Percentiles rank a stretch among this genome's conserved stretches.
Conservation (phyloP, 2,797 vertebrate genomes). For the Oceanodroma leucorhoa region DNA sequence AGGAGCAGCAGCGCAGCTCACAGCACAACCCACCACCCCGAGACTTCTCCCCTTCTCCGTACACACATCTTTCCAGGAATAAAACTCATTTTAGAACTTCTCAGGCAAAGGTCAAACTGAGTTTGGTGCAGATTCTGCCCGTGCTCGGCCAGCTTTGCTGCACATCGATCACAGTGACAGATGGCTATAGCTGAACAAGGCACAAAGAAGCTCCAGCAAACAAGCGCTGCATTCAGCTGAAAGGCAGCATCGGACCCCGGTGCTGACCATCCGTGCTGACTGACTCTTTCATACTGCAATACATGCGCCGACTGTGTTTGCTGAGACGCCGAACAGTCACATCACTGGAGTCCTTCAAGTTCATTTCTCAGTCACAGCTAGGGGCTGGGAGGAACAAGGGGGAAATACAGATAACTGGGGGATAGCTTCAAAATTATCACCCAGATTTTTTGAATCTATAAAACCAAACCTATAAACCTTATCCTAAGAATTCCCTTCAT, state of each 20-base stretch:
- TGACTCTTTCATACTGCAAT: background rate
- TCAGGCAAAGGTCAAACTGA: background rate
- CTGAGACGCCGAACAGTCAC: accelerated
- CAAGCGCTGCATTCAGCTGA: background rate
- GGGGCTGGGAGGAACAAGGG: background rate
- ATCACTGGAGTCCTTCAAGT: background rate
- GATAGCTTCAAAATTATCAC: background rate
- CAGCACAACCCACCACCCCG: accelerated
- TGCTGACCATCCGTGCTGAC: background rate
- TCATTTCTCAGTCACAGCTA: background rate
- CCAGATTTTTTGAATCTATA: no score
- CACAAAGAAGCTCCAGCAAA: slow-evolving; percentile 18
- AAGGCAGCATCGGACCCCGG: background rate
- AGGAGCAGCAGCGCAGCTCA: background rate
- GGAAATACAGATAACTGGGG: background rate
- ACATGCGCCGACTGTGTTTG: background rate
- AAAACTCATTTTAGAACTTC: background rate
- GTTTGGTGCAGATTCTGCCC: background rate
- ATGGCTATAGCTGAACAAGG: background rate
- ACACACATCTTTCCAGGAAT: background rate
- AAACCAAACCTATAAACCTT: background rate
- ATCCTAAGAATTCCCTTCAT: background rate
- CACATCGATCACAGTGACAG: background rate
- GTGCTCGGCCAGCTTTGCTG: background rate
- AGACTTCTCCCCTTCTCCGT: background rate